These are phyloP conservation scores for Meta bourneti DNA, from an alignment of 2,888 invertebrate genomes.

Conservation along the genomic window DNA sequence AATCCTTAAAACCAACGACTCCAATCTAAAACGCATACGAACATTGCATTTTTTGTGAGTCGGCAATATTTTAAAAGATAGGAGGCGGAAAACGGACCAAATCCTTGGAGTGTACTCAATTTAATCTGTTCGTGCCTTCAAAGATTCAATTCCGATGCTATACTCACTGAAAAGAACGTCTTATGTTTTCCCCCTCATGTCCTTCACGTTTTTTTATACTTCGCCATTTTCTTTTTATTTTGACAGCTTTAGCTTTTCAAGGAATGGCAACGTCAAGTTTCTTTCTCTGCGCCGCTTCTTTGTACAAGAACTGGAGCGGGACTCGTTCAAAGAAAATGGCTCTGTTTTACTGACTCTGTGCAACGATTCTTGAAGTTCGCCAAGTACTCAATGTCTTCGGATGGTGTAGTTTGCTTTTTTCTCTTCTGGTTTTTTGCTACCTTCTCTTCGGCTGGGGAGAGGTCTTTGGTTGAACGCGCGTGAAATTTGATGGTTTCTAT, in stretches of 20 bases:
- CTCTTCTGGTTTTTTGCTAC: not conserved
- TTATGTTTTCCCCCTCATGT: conserved; percentile 37
- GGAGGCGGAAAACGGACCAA: conserved; percentile 18
- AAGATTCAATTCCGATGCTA: conserved; percentile 30
- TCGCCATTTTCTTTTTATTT: not conserved
- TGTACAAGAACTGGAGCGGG: conserved; percentile 30
- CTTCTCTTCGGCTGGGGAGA: conserved; percentile 15
- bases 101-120: conserved; percentile 46
- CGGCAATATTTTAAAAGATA: conserved; percentile 25
- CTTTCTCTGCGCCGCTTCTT: conserved; percentile 23
- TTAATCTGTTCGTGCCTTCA: conserved; percentile 54
- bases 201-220: conserved; percentile 3
- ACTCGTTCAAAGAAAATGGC: conserved; percentile 64
- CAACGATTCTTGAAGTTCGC: conserved; percentile 45
- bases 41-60: not conserved
- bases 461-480: not conserved
- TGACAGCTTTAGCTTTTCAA: conserved; percentile 39
- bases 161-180: conserved; percentile 40
- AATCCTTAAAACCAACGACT: not conserved
- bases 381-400: conserved; percentile 41
- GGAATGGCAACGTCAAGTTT: conserved; percentile 40
- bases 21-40: not conserved
- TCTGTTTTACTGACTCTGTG: conserved; percentile 48
- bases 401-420: conserved; percentile 16
- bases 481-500: conserved; percentile 44